Percentiles rank a stretch among this genome's conserved stretches.
These are phyloP conservation scores for Abscondita cerata DNA, from an alignment of 2,888 invertebrate species.

Conservation along the genomic window DNA sequence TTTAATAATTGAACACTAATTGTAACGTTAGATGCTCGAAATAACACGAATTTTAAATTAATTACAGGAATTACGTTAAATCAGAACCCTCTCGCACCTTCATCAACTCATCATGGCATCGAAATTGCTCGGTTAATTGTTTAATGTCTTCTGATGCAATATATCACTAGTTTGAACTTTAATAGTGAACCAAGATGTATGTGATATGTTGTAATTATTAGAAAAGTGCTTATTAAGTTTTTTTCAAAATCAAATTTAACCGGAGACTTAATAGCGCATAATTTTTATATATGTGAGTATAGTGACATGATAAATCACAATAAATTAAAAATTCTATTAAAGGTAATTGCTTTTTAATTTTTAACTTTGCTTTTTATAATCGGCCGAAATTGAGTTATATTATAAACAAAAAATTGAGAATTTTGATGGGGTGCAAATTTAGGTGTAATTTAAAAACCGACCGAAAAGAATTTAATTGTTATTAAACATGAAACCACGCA, in stretches of 20 bases:
- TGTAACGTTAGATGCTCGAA: slow-evolving; percentile 49
- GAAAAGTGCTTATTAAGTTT: slow-evolving; percentile 24
- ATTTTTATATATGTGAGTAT: slow-evolving; percentile 5
- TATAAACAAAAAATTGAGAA: no score
- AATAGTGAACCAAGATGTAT: slow-evolving; percentile 21
- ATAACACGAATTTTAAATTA: slow-evolving; percentile 53
- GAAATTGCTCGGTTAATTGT: slow-evolving; percentile 50
- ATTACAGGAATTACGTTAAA: slow-evolving; percentile 54
- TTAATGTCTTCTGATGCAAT: slow-evolving; percentile 37
- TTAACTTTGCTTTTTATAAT: not conserved
- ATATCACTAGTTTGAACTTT: slow-evolving; percentile 31
- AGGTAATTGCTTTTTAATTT: slow-evolving; percentile 2
- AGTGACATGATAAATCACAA: not conserved
- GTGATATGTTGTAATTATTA: slow-evolving; percentile 28
- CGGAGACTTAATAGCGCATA: slow-evolving; percentile 2
- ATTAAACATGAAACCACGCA: no score
- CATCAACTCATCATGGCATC: slow-evolving; percentile 53
- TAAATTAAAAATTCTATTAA: slow-evolving; percentile 10
- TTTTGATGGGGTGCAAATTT: no score
- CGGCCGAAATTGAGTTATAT: no score
- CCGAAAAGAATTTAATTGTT: no score
- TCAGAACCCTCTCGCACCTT: slow-evolving; percentile 46
- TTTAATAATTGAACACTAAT: slow-evolving; percentile 40
- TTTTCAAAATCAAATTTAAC: slow-evolving; percentile 8
- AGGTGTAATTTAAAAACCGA: no score